A percentile compares a stretch with the other conserved stretches of the same genome.
Conservation (phyloP, 1,140 invertebrate genomes). For the Drosophila mauritiana region DNA sequence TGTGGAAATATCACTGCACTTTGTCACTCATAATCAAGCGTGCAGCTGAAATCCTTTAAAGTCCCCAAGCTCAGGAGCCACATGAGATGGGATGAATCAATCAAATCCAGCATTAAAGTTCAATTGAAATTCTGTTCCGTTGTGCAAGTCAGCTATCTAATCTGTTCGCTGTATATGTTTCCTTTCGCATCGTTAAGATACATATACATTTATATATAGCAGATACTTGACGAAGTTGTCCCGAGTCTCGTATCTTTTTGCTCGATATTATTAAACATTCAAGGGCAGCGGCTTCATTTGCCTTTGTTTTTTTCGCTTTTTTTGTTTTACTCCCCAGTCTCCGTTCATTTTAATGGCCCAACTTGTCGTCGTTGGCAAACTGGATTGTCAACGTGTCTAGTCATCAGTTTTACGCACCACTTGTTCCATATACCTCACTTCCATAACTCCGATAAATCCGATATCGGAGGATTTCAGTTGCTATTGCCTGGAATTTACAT, state of each 20-base stretch:
- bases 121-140: too few species aligned
- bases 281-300: slow-evolving; percentile 16
- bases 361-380: slow-evolving; percentile 44
- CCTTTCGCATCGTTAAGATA: too few species aligned
- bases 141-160: too few species aligned
- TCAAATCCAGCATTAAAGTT: too few species aligned
- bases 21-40: too few species aligned
- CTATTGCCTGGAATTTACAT: slow-evolving; percentile 48
- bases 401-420: slow-evolving; percentile 76
- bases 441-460: background rate
- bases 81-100: too few species aligned
- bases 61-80: too few species aligned
- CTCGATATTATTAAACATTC: slow-evolving; percentile 27
- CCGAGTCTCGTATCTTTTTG: background rate
- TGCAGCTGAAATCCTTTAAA: too few species aligned
- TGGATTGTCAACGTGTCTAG: slow-evolving; percentile 71
- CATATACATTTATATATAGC: background rate
- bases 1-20: too few species aligned
- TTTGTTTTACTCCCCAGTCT: background rate
- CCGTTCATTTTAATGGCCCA: slow-evolving; percentile 33
- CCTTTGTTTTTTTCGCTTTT: background rate
- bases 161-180: too few species aligned
- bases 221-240: slow-evolving; percentile 4
- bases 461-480: slow-evolving; percentile 14
- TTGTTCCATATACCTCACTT: slow-evolving; percentile 37